phyloP scores from a whole-genome alignment of 2,113 vertebrate species.

The Pseudorectes ferrugineus region DNA sequence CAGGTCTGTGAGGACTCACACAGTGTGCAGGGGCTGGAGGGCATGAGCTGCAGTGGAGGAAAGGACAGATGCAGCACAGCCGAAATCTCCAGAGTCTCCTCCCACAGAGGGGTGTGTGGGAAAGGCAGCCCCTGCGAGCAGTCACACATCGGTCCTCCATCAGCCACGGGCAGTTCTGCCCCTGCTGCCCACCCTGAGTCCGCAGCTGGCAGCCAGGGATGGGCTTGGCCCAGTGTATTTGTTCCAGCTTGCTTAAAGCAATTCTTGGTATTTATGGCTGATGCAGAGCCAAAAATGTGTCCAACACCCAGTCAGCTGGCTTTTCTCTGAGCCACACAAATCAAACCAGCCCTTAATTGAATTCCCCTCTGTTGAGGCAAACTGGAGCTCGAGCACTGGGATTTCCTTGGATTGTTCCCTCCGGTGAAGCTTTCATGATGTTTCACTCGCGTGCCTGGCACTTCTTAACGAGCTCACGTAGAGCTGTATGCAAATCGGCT shows the following conservation, averaged over 20 bases:
- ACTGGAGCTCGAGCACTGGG: neutral
- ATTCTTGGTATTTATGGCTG: neutral
- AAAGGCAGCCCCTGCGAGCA: neutral
- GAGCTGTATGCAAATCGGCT: neutral
- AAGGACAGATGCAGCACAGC: neutral
- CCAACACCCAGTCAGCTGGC: neutral
- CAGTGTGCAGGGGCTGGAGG: fast-evolving
- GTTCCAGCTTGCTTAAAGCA: neutral
- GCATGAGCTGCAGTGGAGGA: fast-evolving
- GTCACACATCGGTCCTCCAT: neutral
- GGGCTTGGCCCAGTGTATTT: neutral
- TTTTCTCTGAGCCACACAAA: neutral
- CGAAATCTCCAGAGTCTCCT: neutral
- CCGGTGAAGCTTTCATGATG: neutral
- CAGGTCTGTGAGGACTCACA: neutral
- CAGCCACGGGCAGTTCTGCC: neutral
- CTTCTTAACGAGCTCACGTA: neutral
- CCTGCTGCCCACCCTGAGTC: neutral
- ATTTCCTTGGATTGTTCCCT: constrained; percentile 56
- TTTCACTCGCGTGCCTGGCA: neutral
- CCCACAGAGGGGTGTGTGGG: neutral
- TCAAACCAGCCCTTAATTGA: constrained; percentile 17
- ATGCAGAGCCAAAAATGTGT: neutral
- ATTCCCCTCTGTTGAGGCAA: constrained; percentile 22
- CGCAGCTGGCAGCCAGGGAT: neutral